phyloP scores from a whole-genome alignment of 1,140 invertebrate species.

The Dendrolimus kikuchii region DNA sequence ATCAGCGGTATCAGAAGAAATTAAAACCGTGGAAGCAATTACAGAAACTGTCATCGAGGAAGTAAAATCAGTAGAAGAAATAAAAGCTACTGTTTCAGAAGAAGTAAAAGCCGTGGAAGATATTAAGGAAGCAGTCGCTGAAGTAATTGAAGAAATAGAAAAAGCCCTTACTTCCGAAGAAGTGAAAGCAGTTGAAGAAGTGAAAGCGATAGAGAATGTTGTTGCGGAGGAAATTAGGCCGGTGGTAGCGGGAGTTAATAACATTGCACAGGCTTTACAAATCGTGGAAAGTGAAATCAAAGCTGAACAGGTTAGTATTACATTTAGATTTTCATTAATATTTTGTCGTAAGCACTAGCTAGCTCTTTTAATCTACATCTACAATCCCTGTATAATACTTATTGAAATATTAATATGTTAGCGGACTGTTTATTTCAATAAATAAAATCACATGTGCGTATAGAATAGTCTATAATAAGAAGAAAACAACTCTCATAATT shows the following conservation, averaged over 20 bases:
- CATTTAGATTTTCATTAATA: neutral
- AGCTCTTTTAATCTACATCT: no score
- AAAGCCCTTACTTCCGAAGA: slow-evolving; percentile 2
- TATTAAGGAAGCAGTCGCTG: neutral
- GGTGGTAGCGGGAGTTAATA: slow-evolving; percentile 21
- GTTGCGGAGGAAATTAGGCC: slow-evolving; percentile 13
- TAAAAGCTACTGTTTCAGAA: neutral
- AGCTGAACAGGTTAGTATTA: slow-evolving; percentile 24
- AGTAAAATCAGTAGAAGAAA: slow-evolving; percentile 1
- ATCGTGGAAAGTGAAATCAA: slow-evolving; percentile 35
- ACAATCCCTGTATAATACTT: no score
- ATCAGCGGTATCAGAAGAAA: no score
- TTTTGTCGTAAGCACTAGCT: no score
- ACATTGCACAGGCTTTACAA: slow-evolving; percentile 34
- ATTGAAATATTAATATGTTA: no score
- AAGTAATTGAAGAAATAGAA: slow-evolving; percentile 4
- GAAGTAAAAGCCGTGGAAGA: slow-evolving; percentile 2
- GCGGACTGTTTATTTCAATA: no score
- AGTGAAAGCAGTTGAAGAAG: slow-evolving; percentile 8
- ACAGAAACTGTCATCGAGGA: neutral
- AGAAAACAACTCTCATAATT: no score
- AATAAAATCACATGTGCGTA: no score
- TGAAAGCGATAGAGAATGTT: slow-evolving; percentile 9
- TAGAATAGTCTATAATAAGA: no score
- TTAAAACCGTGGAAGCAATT: neutral